Base-by-base conservation (phyloP, 2,113 vertebrate species). In the Phaetusa simplex region DNA sequence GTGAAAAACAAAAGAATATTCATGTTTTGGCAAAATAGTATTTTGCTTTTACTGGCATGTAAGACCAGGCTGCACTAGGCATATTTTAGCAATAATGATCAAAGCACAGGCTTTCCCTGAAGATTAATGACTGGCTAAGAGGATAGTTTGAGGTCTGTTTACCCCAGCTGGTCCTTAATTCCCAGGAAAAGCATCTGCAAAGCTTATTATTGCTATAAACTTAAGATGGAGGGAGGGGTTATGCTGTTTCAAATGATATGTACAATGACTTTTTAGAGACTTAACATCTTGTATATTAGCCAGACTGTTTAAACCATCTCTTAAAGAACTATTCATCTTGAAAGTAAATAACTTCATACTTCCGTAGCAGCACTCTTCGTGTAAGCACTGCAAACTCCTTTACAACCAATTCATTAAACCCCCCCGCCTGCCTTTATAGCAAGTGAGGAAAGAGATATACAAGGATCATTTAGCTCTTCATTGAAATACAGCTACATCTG, bases 81-180 rank as follows among this genome's bases (percentile, higher is more conserved):
- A 93, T 96, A 97, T 97, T 97, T 97, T 97, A 95, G 86, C 95
- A 96, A 97, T 97, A 97, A 97, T 70, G 94, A 97, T 97, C 96
- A 97, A 97, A 97, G 96, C 89, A 93, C 90, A 97, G 91, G 89
- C 93, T 94, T 97, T 93, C 94, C 94, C 96, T 93, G 94, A 97
- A 97, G 95, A 97, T 96, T 96, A 97, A 97, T 97, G 96, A 91
- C 97, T 95, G 93, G 91, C 94, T 96, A 97, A 95, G 97, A 97
- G 94, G 94, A 97, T 94, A 97, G 97, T 96, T 96, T 97, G 94
- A 97, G 96, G 95, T 97, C 95, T 96, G 91, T 97, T 97, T 97
- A 97, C 86, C 93, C 97, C 95, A 96, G 94, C 91, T 97, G 96
- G 95, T 94, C 94, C 96, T 94, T 95, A 96, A 97, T 96, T 97